Base-by-base conservation (phyloP, 2,888 invertebrate genomes). In the Agrotis segetum region DNA sequence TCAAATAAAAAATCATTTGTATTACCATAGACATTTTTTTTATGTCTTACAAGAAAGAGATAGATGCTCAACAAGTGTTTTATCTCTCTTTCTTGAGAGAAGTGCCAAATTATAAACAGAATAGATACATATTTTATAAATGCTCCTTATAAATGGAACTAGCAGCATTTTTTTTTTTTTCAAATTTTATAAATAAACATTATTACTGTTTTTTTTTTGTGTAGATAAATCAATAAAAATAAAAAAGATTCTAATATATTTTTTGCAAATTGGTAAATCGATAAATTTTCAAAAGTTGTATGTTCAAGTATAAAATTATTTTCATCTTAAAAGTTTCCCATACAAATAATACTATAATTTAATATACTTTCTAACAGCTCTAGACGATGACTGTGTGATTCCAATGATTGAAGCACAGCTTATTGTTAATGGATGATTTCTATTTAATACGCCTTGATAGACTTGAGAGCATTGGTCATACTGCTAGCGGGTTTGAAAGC, bases 371-470 rank as follows among this genome's bases (percentile, higher is more conserved):
- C 61, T n/a, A 62, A 19, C 16, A 21, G 21, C 59, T 67, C 56
- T 47, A 65, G 74, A 79, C 80, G 61, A 79, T 79, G 79, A 79
- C 83, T 79, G 67, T 67, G 61, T 6, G 55, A 59, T 83, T 79
- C 81, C 61, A 66, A 21, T 67, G 70, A 70, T 65, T 55, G 56
- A 59, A 13, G 78, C 46, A 56, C 60, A 50, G 80, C 83, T 65
- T 83, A 79, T 79, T 79, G 60, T 71, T 71, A 77, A 84, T 82
- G 67, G 68, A 82, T 82, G 82, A 84, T 77, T 84, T 81, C 81
- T 84, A 66, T 77, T 68, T 82, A 84, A 72, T 67, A 66, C 59
- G 13, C 9, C 50, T 46, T 72, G 50, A 82, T 68, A 53, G 71
- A 79, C 83, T 61, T 34, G 16, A 46, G 24, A 34, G 70, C 19